Base-by-base conservation (phyloP, 64 coral and sea anemone species). In the Astreopora myriophthalma region DNA sequence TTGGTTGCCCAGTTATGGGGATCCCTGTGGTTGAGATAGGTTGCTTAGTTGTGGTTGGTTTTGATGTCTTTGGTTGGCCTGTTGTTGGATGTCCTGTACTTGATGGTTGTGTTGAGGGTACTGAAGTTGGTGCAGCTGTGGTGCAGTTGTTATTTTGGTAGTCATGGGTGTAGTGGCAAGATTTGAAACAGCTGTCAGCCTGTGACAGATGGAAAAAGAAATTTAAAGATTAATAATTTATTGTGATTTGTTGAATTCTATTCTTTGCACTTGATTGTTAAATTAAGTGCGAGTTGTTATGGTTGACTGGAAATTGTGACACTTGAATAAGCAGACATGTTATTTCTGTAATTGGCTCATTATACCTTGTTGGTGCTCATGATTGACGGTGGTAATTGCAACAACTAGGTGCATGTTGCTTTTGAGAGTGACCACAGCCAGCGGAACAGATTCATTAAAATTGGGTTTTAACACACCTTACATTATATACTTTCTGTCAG, bases 101-200 rank as follows among this genome's bases (percentile, higher is more conserved):
- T 3, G 20, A 32, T 25, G 55, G 31, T 23, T 37, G 55, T 83
- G 52, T 37, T n/a, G 79, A 24, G 20, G 79, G 79, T 1, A 34
- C 38, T 9, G 26, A 6, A 6, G 79, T 83, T 38, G 79, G 58
- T 27, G 30, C 22, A 24, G 31, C 7, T 37, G 22, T 64, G 38
- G 38, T 55, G 16, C 89, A 91, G 8, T 33, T 63, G 12, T 20
- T 13, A 35, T 92, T 92, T 44, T 51, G 71, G 34, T 76, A 86
- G 9, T 48, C 49, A 86, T 92, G 90, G 19, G 90, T 92, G 69
- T 92, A 92, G 67, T 92, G 90, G 25, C 90, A 92, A 20, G 44
- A 48, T 75, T 29, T 76, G n/a, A 25, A 30, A 76, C 90, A 92
- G 23, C 58, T 48, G 26, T 92, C 80, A 63, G 90, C 90, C 90